Conservation (phyloP, 1,140 invertebrate species). For the Euwallacea similis region DNA sequence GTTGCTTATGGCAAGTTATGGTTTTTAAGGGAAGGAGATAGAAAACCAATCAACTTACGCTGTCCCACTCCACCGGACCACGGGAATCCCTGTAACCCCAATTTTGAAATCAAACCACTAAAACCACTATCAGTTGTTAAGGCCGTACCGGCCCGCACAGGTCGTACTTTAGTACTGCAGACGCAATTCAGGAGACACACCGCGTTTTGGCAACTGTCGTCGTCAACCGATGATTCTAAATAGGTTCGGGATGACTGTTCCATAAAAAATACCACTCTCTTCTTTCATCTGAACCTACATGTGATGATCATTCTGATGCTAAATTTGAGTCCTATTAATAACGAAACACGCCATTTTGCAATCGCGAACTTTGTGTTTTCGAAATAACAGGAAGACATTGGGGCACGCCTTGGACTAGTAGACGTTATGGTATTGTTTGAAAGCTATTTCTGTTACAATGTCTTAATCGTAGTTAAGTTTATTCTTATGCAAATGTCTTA, state of each 20-base stretch:
- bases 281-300: not conserved
- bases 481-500: no score
- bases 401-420: no score
- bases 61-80: not conserved
- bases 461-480: no score
- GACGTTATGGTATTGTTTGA: no score
- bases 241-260: constrained; percentile 40
- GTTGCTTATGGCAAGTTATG: no score
- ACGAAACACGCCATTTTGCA: not conserved
- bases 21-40: no score
- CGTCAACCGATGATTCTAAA: constrained; percentile 29
- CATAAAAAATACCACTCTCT: constrained; percentile 17
- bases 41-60: not conserved
- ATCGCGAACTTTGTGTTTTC: not conserved
- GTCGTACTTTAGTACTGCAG: not conserved
- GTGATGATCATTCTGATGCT: not conserved
- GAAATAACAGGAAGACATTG: no score
- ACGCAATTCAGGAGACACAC: not conserved
- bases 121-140: not conserved
- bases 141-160: not conserved
- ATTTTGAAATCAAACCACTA: constrained; percentile 5
- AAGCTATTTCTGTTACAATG: no score
- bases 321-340: constrained; percentile 1
- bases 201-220: constrained; percentile 28
- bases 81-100: not conserved